Base-by-base conservation (phyloP, 2,888 invertebrate species). In the Dynastes grantii region DNA sequence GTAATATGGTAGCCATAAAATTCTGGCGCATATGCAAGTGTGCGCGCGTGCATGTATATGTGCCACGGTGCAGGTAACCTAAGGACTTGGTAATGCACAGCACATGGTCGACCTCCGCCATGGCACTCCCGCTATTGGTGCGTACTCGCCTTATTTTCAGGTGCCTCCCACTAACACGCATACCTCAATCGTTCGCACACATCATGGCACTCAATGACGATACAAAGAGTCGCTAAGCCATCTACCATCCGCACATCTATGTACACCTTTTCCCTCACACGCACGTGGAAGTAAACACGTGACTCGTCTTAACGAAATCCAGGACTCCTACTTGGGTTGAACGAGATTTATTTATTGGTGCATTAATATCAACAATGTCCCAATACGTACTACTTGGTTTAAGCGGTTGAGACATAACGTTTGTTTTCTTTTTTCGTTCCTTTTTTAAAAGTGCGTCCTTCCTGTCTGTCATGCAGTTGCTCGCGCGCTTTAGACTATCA, bases 161-260 rank as follows among this genome's bases (percentile, higher is more conserved):
- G 80, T 81, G 79, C 76, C 82, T 80, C 82, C 82, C 82, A 82
- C 82, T 79, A 75, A 77, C 82, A 82, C 82, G 81, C 82, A 81
- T 77, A 79, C 79, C 73, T 76, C 70, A 76, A 58, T 70, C 79
- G 76, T 77, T 79, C 77, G 77, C 76, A 75, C 76, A 76, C 76
- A 77, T 77, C 77, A 77, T 77, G 77, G 77, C 71, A 77, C 77
- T 77, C 68, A 29, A 77, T 71, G 55, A 76, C 58, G 58, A 73
- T 73, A 73, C 73, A 73, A 73, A 61, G 73, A 73, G 55, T 53
- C 58, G 73, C 58, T 58, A 58, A 73, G 58, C 40, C 58, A 73
- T 73, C 55, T 58, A 71, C 77, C 49, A 37, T 63, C 29, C 27
- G 49, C 71, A 77, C 49, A 9, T 55, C 22, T 76, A 63, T 32